Conservation (phyloP, 2,888 invertebrate species). For the Anticlea derivata region DNA sequence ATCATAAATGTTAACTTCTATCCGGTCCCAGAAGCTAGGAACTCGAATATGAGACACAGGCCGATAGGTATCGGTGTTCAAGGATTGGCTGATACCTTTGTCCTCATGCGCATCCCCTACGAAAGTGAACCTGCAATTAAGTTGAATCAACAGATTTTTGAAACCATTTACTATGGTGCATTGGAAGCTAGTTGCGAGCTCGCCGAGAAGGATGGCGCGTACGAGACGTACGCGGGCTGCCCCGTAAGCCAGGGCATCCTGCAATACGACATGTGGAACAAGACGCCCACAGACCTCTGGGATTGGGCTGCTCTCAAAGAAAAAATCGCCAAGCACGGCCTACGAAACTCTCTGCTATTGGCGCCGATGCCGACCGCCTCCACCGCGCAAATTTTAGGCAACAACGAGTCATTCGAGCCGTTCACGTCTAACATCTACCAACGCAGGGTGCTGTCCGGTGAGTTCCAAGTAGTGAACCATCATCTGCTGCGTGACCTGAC, state of each 20-base stretch:
- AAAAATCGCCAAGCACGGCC: conserved; percentile 93
- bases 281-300: conserved; percentile 93
- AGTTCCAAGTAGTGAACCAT: conserved; percentile 98
- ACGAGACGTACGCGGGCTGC: conserved; percentile 95
- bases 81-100: conserved; percentile 98
- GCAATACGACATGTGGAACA: conserved; percentile 99
- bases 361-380: conserved; percentile 99
- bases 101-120: conserved; percentile 96
- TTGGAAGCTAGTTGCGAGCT: conserved; percentile 97
- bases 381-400: conserved; percentile 99
- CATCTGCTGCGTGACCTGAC: conserved; percentile 97
- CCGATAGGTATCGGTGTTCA: conserved; percentile 98
- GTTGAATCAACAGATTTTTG: conserved; percentile 97
- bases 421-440: conserved; percentile 99
- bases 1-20: conserved; percentile 98
- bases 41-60: conserved; percentile 93
- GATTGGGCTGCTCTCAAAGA: conserved; percentile 93
- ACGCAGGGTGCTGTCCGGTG: conserved; percentile 96
- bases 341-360: conserved; percentile 95
- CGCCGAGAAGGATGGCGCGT: conserved; percentile 92
- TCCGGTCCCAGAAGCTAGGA: conserved; percentile 94
- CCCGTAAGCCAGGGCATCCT: conserved; percentile 98
- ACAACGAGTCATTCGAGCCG: conserved; percentile 99
- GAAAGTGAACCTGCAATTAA: conserved; percentile 93
- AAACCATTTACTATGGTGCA: conserved; percentile 98